phyloP scores from a whole-genome alignment of 1,140 invertebrate genomes.

The Hormaphis cornu region DNA sequence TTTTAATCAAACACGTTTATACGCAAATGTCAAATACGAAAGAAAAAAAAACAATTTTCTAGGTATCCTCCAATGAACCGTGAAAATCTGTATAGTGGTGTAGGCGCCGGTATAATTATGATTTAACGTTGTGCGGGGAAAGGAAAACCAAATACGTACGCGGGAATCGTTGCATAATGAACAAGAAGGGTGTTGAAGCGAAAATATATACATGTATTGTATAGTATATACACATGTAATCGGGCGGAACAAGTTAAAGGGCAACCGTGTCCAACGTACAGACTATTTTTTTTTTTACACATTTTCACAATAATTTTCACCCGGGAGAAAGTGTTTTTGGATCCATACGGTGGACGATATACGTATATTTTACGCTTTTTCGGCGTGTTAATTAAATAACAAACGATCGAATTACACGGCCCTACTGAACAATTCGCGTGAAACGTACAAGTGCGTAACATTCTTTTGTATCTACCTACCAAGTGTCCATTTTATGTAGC shows the following conservation, averaged over 20 bases:
- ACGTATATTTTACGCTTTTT: background rate
- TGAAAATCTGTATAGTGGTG: background rate
- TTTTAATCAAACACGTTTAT: background rate
- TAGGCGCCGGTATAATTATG: conserved; percentile 11
- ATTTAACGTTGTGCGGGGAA: background rate
- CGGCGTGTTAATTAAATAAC: conserved; percentile 3
- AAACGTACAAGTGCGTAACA: background rate
- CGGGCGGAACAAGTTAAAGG: background rate
- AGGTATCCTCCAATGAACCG: no score
- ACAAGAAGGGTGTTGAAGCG: background rate
- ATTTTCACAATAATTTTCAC: background rate
- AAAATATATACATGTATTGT: background rate
- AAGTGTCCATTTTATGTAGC: background rate
- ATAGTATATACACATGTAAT: background rate
- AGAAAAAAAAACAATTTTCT: background rate
- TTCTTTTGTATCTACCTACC: background rate
- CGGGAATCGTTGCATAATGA: background rate
- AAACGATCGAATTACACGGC: background rate
- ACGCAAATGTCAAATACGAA: background rate
- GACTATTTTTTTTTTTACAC: background rate
- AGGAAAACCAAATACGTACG: background rate
- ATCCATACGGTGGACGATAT: background rate
- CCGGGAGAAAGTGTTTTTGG: background rate
- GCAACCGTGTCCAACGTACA: background rate
- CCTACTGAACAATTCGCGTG: conserved; percentile 1